These are phyloP conservation scores for Caenorhabditis imperialis DNA, from an alignment of 2,888 invertebrate species.

Conservation along the genomic window DNA sequence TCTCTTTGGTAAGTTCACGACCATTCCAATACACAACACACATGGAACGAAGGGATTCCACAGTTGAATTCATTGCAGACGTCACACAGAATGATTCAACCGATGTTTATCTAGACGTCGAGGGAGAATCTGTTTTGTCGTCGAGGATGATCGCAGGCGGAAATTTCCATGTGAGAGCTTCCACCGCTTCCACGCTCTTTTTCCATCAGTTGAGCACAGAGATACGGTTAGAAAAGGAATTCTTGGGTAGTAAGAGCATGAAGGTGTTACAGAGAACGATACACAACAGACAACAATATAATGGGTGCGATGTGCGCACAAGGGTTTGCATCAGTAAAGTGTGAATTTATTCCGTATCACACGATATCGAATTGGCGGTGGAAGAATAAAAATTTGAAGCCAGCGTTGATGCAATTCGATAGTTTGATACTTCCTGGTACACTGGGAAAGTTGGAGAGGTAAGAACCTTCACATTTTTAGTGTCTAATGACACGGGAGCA, in stretches of 20 bases:
- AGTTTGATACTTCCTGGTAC: constrained; percentile 52
- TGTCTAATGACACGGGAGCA: not conserved
- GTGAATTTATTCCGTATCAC: constrained; percentile 71
- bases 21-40: no score
- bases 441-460: constrained; percentile 53
- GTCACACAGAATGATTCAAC: constrained; percentile 45
- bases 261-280: constrained; percentile 59
- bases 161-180: constrained; percentile 69
- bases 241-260: no score
- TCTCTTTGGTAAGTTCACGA: constrained; percentile 57
- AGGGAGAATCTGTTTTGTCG: constrained; percentile 68
- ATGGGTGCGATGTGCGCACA: constrained; percentile 71
- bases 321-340: constrained; percentile 55
- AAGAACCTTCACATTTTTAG: not conserved
- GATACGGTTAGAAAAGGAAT: constrained; percentile 37
- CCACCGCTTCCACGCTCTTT: constrained; percentile 58
- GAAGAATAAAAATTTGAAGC: constrained; percentile 52
- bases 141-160: constrained; percentile 75
- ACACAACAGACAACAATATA: constrained; percentile 74
- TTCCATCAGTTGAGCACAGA: constrained; percentile 63
- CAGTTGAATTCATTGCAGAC: constrained; percentile 29
- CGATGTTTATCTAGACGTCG: constrained; percentile 64
- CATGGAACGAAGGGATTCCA: no score
- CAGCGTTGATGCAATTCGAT: constrained; percentile 55
- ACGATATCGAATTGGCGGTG: constrained; percentile 72